Evolutionary conservation across 1,140 invertebrate genomes (phyloP), one percentile per base, ranked within the genome.

Genomic region (Hyles vespertilio): DNA sequence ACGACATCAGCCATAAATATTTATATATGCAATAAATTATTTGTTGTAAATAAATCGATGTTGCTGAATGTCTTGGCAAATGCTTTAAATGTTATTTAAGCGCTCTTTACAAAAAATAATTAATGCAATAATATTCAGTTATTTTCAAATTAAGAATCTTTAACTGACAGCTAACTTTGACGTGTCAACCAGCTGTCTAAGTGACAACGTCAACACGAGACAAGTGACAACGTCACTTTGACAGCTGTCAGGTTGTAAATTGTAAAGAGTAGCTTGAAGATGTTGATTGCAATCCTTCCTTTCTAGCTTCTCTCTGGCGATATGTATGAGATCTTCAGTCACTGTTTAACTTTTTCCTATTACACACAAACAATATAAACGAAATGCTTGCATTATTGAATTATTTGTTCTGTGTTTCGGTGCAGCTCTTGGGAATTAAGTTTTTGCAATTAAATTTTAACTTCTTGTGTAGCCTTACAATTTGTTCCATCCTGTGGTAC

Each of bases 71-170:
- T 81, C 68, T 82, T 82, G 74, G 81, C 74, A 81, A 77, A 70
- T 69, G 84, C 84, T 87, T 87, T 87, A 70, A 76, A 74, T 87
- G 84, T 87, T 80, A 52, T 22, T 56, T 51, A 58, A 77, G 63
- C 61, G 52, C 67, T 77, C 71, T 79, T 80, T 77, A 70, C 36
- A 40, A 5, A 40, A 40, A 40, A 40, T 40, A 22, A 22, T 40
- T 40, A 5, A 40, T 40, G 4, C 8, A 40, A 40, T 5, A 22
- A 22, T 22, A 22, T 22, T 22, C 22, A 22, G 22, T 22, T 22
- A 22, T 22, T 22, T 22, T 22, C 0, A 22, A 22, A 22, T 22
- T 22, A 22, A 0, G 22, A 22, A 22, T 1, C 0, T 22, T 2
- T 22, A 22, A 22, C 22, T 22, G 22, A 22, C 22, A 22, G 22